Evolutionary conservation across 2,113 vertebrate genomes (phyloP).

Genomic region (Menidia beryllina): DNA sequence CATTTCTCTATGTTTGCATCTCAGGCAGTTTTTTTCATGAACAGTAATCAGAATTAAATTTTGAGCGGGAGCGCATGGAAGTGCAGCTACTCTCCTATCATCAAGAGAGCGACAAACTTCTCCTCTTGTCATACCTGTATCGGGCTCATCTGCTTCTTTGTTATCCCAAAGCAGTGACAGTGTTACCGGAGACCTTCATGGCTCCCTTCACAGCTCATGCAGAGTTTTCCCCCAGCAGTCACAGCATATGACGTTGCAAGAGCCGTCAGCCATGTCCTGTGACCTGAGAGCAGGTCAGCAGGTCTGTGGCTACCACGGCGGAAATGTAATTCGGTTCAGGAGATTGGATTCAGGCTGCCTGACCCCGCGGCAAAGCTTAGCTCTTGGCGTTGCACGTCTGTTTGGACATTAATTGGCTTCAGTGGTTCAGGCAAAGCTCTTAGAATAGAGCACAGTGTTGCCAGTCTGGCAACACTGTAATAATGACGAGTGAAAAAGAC

Average conservation of each 20-base stretch:
- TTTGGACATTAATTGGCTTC: constrained; percentile 80
- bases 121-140: constrained; percentile 15
- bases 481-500: too few relatives aligned
- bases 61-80: constrained; percentile 33
- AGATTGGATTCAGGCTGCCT: constrained; percentile 77
- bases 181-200: not conserved
- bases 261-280: constrained; percentile 23
- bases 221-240: constrained; percentile 38
- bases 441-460: constrained; percentile 25
- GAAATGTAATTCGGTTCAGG: constrained; percentile 77
- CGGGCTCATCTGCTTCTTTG: constrained; percentile 1
- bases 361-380: constrained; percentile 72
- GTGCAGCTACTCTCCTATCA: constrained; percentile 48
- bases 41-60: constrained; percentile 65
- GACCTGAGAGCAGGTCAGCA: constrained; percentile 49
- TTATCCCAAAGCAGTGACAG: constrained; percentile 3
- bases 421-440: constrained; percentile 63
- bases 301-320: constrained; percentile 58
- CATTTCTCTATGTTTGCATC: constrained; percentile 64
- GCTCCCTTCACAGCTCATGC: not conserved
- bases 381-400: constrained; percentile 68
- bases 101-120: constrained; percentile 15
- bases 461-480: too few relatives aligned
- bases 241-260: constrained; percentile 47
- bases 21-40: constrained; percentile 53